Evolutionary conservation across 2,888 invertebrate genomes (phyloP).

Genomic region (Hedychridium roseum): DNA sequence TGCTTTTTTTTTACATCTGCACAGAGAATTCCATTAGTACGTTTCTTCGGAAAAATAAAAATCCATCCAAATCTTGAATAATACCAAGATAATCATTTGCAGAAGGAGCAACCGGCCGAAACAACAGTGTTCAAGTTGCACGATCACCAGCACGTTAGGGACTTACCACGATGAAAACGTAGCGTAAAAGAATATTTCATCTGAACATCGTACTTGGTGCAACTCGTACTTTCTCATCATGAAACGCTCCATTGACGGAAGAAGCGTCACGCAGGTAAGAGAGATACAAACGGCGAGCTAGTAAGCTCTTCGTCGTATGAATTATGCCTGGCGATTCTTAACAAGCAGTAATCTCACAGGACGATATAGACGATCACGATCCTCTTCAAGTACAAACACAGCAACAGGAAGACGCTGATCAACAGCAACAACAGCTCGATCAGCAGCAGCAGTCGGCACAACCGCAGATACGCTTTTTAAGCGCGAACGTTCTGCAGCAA

Average conservation of each 20-base stretch:
- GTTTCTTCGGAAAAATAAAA: too few relatives aligned
- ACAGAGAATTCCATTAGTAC: too few relatives aligned
- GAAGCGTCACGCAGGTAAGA: constrained; percentile 40
- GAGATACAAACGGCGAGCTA: neutral
- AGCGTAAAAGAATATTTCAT: neutral
- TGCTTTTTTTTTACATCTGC: too few relatives aligned
- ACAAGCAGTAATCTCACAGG: constrained; percentile 34
- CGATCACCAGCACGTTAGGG: too few relatives aligned
- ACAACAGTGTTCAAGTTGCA: too few relatives aligned
- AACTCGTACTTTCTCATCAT: constrained; percentile 32
- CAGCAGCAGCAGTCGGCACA: constrained; percentile 46
- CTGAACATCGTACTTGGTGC: constrained; percentile 9
- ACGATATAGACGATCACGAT: constrained; percentile 57
- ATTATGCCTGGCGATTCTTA: too few relatives aligned
- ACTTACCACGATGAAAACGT: neutral
- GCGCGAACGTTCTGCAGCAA: constrained; percentile 59
- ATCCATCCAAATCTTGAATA: too few relatives aligned
- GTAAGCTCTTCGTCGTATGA: too few relatives aligned
- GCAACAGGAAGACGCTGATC: constrained; percentile 40
- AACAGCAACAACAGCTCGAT: constrained; percentile 46
- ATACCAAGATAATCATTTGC: too few relatives aligned
- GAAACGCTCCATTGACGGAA: constrained; percentile 44
- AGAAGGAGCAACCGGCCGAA: too few relatives aligned
- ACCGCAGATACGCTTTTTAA: constrained; percentile 58
- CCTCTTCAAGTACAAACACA: constrained; percentile 44